Percentiles rank a stretch among this genome's conserved stretches.
Conservation (phyloP, 2,113 vertebrate genomes). For the Pica pica region DNA sequence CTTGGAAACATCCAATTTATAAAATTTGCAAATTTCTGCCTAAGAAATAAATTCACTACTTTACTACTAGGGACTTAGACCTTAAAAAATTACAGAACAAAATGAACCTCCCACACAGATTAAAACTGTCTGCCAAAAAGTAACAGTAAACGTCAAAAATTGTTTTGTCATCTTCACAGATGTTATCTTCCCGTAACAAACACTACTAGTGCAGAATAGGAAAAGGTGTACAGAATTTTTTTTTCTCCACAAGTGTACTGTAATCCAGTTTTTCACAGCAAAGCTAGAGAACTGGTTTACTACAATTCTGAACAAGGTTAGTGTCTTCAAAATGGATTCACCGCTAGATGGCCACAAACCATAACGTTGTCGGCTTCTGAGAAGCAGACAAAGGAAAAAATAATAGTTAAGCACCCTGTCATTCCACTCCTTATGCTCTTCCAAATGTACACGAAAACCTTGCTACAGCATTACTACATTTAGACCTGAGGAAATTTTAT, state of each 20-base stretch:
- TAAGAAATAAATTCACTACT: neutral
- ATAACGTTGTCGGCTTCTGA: neutral
- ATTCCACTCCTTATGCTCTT: neutral
- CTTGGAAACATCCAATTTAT: neutral
- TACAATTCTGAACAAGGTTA: neutral
- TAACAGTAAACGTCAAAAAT: neutral
- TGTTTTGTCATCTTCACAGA: neutral
- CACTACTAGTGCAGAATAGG: neutral
- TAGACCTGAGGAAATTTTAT: neutral
- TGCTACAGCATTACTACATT: neutral
- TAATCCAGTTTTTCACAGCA: neutral
- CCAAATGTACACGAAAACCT: neutral
- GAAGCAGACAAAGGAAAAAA: neutral
- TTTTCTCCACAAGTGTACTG: neutral
- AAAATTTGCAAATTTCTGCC: neutral
- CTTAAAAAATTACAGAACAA: neutral
- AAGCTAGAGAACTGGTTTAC: neutral
- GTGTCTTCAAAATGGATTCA: neutral
- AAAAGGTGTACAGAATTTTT: neutral
- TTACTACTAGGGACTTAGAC: neutral
- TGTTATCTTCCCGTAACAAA: neutral
- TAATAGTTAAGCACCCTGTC: neutral
- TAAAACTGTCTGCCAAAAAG: neutral
- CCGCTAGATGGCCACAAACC: slow-evolving; percentile 56
- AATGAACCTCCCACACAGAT: neutral